Percentiles rank a stretch among this genome's conserved stretches.
phyloP scores from a whole-genome alignment of 2,113 vertebrate genomes.

The Megaceryle maxima region DNA sequence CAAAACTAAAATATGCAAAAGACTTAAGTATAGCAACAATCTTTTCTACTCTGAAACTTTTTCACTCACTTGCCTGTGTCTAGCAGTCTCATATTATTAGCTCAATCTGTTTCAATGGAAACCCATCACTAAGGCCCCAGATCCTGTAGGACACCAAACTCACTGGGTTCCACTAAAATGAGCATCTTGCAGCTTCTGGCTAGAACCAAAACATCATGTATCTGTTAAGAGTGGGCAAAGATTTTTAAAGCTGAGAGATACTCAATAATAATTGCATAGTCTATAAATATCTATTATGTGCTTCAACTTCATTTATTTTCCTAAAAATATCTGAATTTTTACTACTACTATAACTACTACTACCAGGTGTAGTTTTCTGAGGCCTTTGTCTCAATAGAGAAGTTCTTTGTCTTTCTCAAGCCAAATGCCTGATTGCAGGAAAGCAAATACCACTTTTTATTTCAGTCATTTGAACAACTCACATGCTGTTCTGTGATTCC shows the following conservation, averaged over 20 bases:
- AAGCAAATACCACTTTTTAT: slow-evolving; percentile 8
- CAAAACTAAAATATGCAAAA: not conserved
- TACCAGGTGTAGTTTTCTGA: not conserved
- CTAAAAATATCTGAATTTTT: not conserved
- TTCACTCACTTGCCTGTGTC: fast-evolving
- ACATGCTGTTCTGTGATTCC: not conserved
- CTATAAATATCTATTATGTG: not conserved
- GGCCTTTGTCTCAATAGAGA: not conserved
- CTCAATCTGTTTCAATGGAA: not conserved
- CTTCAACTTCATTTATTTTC: not conserved
- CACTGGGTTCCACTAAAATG: not conserved
- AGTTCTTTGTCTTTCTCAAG: slow-evolving; percentile 34
- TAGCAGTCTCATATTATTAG: not conserved
- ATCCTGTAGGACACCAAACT: not conserved
- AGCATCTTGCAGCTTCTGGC: not conserved
- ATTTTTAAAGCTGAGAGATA: not conserved
- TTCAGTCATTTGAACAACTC: slow-evolving; percentile 13
- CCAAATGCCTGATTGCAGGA: not conserved
- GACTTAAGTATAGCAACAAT: not conserved
- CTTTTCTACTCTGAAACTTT: not conserved
- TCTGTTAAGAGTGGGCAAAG: not conserved
- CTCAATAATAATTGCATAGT: not conserved
- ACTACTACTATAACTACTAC: not conserved
- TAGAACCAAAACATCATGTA: not conserved
- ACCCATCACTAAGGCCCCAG: not conserved